A percentile compares a stretch with the other conserved stretches of the same genome.
These are phyloP conservation scores for Stichodactyla helianthus DNA, from an alignment of 64 coral and sea anemone genomes.

Conservation along the genomic window DNA sequence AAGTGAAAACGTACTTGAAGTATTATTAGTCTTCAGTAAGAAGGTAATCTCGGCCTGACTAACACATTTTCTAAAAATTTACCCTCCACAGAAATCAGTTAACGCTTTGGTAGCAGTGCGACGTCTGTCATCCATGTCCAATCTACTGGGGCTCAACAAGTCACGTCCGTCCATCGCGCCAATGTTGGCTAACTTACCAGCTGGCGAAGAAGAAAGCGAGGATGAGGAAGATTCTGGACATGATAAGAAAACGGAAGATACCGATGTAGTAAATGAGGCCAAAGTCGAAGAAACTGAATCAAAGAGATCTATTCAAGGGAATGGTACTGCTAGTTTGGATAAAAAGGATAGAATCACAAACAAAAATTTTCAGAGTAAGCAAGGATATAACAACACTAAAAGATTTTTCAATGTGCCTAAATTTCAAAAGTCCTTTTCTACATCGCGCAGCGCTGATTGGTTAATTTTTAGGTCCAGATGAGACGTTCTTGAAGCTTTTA, in stretches of 20 bases:
- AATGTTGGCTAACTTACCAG: slow-evolving; percentile 41
- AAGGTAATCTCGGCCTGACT: too few relatives aligned
- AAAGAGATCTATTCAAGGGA: not conserved
- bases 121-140: slow-evolving; percentile 52
- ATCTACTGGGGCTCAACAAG: slow-evolving; percentile 43
- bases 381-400: not conserved
- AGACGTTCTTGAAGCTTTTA: too few relatives aligned
- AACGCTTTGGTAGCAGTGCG: slow-evolving; percentile 81
- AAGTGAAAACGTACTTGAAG: too few relatives aligned
- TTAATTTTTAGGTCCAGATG: too few relatives aligned
- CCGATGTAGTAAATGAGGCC: not conserved
- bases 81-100: slow-evolving; percentile 57
- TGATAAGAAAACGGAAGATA: not conserved
- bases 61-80: too few relatives aligned
- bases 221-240: not conserved
- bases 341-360: not conserved
- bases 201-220: slow-evolving; percentile 13
- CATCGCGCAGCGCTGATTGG: too few relatives aligned
- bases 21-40: too few relatives aligned
- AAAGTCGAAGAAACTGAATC: not conserved
- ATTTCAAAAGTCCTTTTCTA: too few relatives aligned
- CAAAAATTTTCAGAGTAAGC: not conserved
- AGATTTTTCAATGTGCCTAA: too few relatives aligned
- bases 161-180: slow-evolving; percentile 49
- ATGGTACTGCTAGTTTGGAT: not conserved